Base-by-base conservation (phyloP, 2,888 invertebrate species). In the Agelastica alni region DNA sequence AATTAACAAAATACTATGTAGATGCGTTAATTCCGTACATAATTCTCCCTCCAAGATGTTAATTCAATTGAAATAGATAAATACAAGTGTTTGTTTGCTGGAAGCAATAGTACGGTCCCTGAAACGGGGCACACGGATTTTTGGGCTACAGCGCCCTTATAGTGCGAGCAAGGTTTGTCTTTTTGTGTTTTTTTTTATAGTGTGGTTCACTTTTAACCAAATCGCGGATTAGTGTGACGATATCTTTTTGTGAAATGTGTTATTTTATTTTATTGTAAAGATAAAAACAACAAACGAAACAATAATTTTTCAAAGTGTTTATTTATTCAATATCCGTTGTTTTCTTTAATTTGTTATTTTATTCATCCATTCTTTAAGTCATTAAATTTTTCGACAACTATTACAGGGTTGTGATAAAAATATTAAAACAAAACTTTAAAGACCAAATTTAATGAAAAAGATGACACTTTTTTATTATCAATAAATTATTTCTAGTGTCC, bases 31-130 rank as follows among this genome's bases (percentile, higher is more conserved):
- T 51, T 54, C 52, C 48, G 51, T 61, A 39, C 12, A 39, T 20
- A 10, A 39, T 39, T 39, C 37, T 20, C 20, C 20, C 37, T 39
- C 37, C 37, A 17, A 18, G 6, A 17, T 12, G 3, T 26, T 26
- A 26, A 7, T 39, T 4, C 37, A 17, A 37, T 9, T 37, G 12
- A 20, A 39, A 39, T 59, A 59, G 59, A 62, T 62, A 62, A 62
- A 62, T 62, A 63, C 56, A 51, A 36, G 56, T 55, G 58, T 53
- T 17, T 30, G 41, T 32, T 34, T 37, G 31, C 51, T 47, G 52
- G 56, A 56, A 39, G 45, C 56, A 61, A 60, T 67, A 65, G 65
- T 68, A 64, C 66, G 64, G 58, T 68, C 68, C 68, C 70, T 68
- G 63, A 54, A 57, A 58, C 62, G 61, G 65, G 68, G 67, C 66